Evolutionary conservation across 2,888 invertebrate species (phyloP).

Genomic region (Nineta flava): DNA sequence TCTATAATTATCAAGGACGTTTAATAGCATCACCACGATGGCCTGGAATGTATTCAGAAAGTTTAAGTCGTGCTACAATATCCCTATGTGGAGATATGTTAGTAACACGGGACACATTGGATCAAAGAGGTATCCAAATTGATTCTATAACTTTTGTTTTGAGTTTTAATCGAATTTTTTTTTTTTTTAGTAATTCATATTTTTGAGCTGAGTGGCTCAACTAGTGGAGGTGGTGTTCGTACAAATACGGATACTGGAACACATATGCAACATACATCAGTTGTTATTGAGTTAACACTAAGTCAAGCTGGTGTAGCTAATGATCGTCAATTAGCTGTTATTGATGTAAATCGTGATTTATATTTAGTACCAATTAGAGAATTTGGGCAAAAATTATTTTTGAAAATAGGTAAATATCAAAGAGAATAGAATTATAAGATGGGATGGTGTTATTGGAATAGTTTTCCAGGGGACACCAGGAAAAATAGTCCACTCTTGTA

Average conservation of each 20-base stretch:
- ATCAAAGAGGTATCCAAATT: slow-evolving; percentile 50
- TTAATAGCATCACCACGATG: slow-evolving; percentile 71
- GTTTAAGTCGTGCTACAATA: slow-evolving; percentile 56
- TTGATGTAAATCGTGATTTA: slow-evolving; percentile 81
- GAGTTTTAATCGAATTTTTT: background rate
- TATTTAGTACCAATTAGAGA: slow-evolving; percentile 63
- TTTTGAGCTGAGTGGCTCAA: slow-evolving; percentile 63
- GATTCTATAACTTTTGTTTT: background rate
- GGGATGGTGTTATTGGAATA: no score
- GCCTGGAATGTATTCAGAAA: slow-evolving; percentile 70
- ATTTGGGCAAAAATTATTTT: slow-evolving; percentile 37
- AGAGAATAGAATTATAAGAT: background rate
- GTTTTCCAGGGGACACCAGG: no score
- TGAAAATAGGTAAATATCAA: slow-evolving; percentile 50
- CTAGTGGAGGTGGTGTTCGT: slow-evolving; percentile 23
- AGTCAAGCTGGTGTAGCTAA: slow-evolving; percentile 68
- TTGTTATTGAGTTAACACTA: slow-evolving; percentile 65
- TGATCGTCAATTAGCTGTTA: slow-evolving; percentile 70
- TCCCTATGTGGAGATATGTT: slow-evolving; percentile 77
- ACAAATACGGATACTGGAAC: slow-evolving; percentile 57
- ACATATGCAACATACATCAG: slow-evolving; percentile 57
- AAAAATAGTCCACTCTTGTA: no score
- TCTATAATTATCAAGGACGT: slow-evolving; percentile 89
- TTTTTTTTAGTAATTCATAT: slow-evolving; percentile 54
- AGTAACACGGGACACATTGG: slow-evolving; percentile 69